Evolutionary conservation across 2,888 invertebrate species (phyloP).

Genomic region (Helleia helle): DNA sequence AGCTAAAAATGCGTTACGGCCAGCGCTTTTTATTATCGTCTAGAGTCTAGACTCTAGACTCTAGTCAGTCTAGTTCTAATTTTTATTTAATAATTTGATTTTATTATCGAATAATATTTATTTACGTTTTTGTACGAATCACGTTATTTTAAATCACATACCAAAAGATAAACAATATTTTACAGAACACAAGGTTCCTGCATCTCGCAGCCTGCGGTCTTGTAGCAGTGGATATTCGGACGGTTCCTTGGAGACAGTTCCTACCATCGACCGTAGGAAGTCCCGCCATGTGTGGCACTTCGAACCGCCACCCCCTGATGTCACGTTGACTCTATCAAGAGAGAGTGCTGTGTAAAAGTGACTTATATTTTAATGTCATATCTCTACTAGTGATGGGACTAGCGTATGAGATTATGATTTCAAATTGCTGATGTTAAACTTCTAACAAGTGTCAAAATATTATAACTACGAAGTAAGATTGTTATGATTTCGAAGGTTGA

Average conservation of each 20-base stretch:
- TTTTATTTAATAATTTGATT: no score
- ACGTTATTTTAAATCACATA: slow-evolving; percentile 13
- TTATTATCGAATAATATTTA: no score
- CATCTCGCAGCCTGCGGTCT: slow-evolving; percentile 54
- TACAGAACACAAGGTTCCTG: slow-evolving; percentile 53
- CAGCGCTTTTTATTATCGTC: no score
- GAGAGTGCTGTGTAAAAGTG: slow-evolving; percentile 53
- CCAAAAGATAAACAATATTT: not conserved
- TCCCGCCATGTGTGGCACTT: slow-evolving; percentile 41
- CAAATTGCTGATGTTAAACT: no score
- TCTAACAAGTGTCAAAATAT: slow-evolving; percentile 3
- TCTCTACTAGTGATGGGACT: no score
- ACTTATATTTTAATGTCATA: no score
- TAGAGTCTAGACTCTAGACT: no score
- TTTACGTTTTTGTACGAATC: not conserved
- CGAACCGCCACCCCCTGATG: slow-evolving; percentile 58
- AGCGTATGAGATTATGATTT: not conserved
- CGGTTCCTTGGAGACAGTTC: slow-evolving; percentile 43
- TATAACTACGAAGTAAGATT: no score
- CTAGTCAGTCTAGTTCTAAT: no score
- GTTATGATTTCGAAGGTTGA: no score
- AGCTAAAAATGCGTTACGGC: no score
- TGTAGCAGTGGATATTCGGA: slow-evolving; percentile 61
- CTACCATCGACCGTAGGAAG: slow-evolving; percentile 40
- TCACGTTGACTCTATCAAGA: slow-evolving; percentile 52